Base-by-base conservation (phyloP, 2,888 invertebrate species). In the Pomacea canaliculata region DNA sequence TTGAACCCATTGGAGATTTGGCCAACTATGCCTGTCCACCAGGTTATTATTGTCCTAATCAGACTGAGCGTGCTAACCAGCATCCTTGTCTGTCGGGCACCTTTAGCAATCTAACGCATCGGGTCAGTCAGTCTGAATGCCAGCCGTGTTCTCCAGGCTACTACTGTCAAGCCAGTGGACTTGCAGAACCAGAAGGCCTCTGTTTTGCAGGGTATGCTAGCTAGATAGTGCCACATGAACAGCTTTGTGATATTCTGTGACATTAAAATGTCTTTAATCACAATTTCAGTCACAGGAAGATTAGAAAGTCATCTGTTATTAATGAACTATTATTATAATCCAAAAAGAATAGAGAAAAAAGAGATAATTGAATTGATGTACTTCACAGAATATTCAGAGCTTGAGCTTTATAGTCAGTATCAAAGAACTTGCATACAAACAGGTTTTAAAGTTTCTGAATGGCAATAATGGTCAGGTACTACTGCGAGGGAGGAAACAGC, bases 401-500 rank as follows among this genome's bases (percentile, higher is more conserved):
- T 56, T 56, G 51, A 56, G 3, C 16, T 56, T 10, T 56, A 16
- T 16, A 13, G 8, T 56, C 51, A 56, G 8, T 56, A 56, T 56
- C 16, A 56, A 10, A 13, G 51, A 56, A 10, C 16, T 10, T 2
- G 4, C 16, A 56, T 7, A 16, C 51, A 56, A 1, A 56, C 51
- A 8, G 8, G 8, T 51, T 51, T 16, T 16, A 56, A 7, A 8
- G 51, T 13, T 56, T 56, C 51, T 56, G 51, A 10, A 56, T 56
- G 51, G 51, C 51, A 7, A 16, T 56, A 56, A 56, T 56, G 23
- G 63, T 12, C 76, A 87, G 87, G 7, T 88, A 83, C 79, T 90
- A 88, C 83, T 90, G 90, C 74, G 87, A 87, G 80, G 88, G 88
- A 49, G 88, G 88, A 73, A 89, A 86, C 16, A 81, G 83, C 12